Evolutionary conservation across 2,797 vertebrate genomes (phyloP).

Genomic region (Esox masquinongy): DNA sequence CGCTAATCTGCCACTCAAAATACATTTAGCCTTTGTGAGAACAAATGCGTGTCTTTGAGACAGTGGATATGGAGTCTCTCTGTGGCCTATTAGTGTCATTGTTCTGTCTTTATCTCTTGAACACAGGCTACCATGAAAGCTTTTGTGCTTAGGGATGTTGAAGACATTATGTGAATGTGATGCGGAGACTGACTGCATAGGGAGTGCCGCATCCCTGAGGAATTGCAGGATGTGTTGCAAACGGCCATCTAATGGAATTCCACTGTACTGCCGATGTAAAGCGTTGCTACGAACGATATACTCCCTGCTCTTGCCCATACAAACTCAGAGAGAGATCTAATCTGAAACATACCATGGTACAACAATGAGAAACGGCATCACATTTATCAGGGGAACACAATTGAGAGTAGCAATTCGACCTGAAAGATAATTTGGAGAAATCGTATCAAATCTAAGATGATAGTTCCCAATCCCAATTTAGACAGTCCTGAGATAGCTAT

Average conservation of each 20-base stretch:
- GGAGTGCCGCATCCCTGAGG: slow-evolving; percentile 53
- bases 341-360: slow-evolving; percentile 25
- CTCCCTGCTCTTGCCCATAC: not conserved
- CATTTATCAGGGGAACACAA: slow-evolving; percentile 54
- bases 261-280: not conserved
- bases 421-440: slow-evolving; percentile 64
- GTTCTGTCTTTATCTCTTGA: slow-evolving; percentile 83
- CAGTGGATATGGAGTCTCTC: slow-evolving; percentile 72
- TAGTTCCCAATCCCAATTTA: slow-evolving; percentile 49
- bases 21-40: slow-evolving; percentile 79
- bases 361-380: not conserved
- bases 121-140: slow-evolving; percentile 72
- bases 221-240: slow-evolving; percentile 18
- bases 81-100: slow-evolving; percentile 82
- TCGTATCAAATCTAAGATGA: slow-evolving; percentile 58
- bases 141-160: slow-evolving; percentile 57
- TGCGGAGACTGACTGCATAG: slow-evolving; percentile 57
- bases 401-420: slow-evolving; percentile 55
- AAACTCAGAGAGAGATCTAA: slow-evolving; percentile 26
- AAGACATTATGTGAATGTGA: slow-evolving; percentile 55
- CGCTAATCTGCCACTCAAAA: slow-evolving; percentile 78
- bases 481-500: slow-evolving; percentile 45
- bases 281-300: not conserved
- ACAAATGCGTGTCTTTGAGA: slow-evolving; percentile 77
- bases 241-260: not conserved